A percentile compares a stretch with the other conserved stretches of the same genome.
Conservation (phyloP, 2,113 vertebrate genomes). For the Dromaius novaehollandiae region DNA sequence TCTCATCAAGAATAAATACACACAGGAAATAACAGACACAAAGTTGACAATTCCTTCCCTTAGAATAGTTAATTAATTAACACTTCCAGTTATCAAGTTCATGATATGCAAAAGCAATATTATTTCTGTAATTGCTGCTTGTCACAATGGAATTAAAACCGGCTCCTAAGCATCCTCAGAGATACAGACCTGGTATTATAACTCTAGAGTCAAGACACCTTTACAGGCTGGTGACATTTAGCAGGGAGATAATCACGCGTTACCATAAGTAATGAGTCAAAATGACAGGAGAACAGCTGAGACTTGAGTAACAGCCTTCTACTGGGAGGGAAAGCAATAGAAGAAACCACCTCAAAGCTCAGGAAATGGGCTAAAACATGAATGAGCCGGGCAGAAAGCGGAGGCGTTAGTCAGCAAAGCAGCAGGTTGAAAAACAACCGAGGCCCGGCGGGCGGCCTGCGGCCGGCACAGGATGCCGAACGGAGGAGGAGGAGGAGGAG, state of each 20-base stretch:
- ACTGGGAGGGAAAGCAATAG: conserved; percentile 33
- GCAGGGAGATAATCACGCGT: neutral
- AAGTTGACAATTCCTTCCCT: neutral
- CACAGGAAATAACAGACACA: neutral
- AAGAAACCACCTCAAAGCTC: conserved; percentile 64
- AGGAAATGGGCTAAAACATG: conserved; percentile 59
- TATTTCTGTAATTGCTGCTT: neutral
- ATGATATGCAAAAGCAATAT: neutral
- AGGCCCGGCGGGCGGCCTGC: neutral
- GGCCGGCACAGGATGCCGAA: neutral
- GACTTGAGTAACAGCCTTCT: conserved; percentile 5
- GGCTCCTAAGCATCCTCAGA: neutral
- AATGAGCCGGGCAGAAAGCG: conserved; percentile 56
- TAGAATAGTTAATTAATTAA: neutral
- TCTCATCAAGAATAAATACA: neutral
- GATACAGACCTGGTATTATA: neutral
- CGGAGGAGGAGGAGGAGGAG: neutral
- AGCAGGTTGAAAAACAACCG: neutral
- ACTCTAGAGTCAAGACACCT: neutral
- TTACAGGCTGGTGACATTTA: conserved; percentile 15
- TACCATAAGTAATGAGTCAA: conserved; percentile 21
- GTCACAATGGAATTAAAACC: neutral
- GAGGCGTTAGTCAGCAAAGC: conserved; percentile 71
- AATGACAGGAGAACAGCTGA: conserved; percentile 35
- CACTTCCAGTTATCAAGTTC: neutral